Percentiles rank a stretch among this genome's conserved stretches.
phyloP scores from a whole-genome alignment of 2,113 vertebrate genomes.

The Callithrix jacchus region DNA sequence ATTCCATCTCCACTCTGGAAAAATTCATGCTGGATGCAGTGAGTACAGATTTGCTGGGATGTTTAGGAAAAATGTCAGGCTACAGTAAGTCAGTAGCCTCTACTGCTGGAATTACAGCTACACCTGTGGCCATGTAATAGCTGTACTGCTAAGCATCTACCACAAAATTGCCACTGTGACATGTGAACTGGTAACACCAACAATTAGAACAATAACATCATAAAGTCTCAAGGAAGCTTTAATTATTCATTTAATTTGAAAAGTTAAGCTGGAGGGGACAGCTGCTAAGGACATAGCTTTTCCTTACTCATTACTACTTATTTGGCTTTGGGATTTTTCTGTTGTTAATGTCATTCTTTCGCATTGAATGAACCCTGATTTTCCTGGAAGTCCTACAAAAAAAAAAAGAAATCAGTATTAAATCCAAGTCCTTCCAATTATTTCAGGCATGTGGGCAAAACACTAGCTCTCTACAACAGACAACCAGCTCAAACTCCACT shows the following conservation, averaged over 20 bases:
- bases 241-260: conserved; percentile 37
- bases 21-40: neutral
- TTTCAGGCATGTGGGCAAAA: neutral
- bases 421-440: neutral
- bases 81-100: neutral
- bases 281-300: neutral
- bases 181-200: neutral
- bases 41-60: neutral
- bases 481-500: neutral
- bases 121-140: neutral
- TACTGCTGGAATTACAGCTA: neutral
- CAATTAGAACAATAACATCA: neutral
- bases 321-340: neutral
- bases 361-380: conserved; percentile 1
- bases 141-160: neutral
- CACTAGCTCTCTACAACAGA: neutral
- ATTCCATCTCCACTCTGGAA: neutral
- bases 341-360: neutral
- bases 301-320: neutral
- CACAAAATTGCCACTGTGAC: neutral
- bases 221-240: conserved; percentile 22
- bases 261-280: neutral
- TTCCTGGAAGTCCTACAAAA: conserved; percentile 18
- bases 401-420: neutral
- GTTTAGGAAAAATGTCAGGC: neutral